A percentile compares a stretch with the other conserved stretches of the same genome.
phyloP scores from a whole-genome alignment of 2,113 vertebrate species.

The Megalops atlanticus region DNA sequence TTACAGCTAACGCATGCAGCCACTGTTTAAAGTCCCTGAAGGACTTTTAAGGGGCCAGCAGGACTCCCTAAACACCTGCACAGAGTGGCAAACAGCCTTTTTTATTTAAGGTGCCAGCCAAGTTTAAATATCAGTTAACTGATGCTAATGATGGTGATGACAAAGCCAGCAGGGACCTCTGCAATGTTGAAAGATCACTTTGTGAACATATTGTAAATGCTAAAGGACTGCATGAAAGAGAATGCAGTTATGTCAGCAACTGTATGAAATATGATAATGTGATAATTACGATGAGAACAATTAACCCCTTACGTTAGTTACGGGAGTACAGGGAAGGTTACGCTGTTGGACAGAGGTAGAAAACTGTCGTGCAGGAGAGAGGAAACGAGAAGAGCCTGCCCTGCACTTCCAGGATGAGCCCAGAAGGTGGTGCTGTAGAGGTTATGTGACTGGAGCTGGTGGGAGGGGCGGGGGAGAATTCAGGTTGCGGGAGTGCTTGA shows the following conservation, averaged over 20 bases:
- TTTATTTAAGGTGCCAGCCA: background rate
- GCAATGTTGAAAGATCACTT: background rate
- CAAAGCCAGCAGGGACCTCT: background rate
- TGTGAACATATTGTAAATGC: background rate
- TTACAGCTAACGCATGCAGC: background rate
- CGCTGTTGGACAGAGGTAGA: constrained; percentile 26
- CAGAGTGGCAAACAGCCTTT: background rate
- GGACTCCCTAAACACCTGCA: constrained; percentile 1
- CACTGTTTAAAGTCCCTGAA: background rate
- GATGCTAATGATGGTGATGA: background rate
- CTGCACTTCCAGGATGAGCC: constrained; percentile 18
- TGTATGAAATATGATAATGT: background rate
- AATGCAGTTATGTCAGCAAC: background rate
- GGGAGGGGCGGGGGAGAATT: background rate
- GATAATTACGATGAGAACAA: background rate
- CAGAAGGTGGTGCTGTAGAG: constrained; percentile 40
- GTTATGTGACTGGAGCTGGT: constrained; percentile 16
- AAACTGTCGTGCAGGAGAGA: constrained; percentile 5
- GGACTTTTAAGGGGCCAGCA: background rate
- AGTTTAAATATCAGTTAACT: background rate
- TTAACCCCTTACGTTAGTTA: background rate
- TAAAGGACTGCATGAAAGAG: constrained; percentile 21
- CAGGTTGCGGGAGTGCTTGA: background rate
- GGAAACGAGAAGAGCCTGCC: background rate
- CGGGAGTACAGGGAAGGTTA: background rate